These are phyloP conservation scores for Nomada lathburiana DNA, from an alignment of 2,888 invertebrate genomes.

Conservation along the genomic window DNA sequence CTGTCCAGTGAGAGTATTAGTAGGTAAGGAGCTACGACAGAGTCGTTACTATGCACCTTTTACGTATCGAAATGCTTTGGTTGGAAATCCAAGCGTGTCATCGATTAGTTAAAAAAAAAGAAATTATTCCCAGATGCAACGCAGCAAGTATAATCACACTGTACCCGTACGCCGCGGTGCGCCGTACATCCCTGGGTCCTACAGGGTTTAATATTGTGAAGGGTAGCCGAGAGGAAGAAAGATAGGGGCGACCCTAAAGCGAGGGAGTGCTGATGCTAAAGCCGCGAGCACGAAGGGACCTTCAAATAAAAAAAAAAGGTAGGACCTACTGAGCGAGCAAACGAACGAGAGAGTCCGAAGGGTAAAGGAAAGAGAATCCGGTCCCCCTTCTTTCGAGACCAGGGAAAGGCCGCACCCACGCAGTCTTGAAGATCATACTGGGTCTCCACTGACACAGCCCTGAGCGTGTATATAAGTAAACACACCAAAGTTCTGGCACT, in stretches of 20 bases:
- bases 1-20: constrained; percentile 9
- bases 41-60: constrained; percentile 1
- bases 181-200: constrained; percentile 73
- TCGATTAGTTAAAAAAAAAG: neutral
- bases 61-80: neutral
- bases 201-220: constrained; percentile 73
- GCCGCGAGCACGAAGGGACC: constrained; percentile 75
- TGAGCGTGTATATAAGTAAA: constrained; percentile 67
- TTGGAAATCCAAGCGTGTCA: neutral
- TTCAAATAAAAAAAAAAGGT: constrained; percentile 74
- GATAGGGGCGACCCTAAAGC: constrained; percentile 75
- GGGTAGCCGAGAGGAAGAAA: constrained; percentile 72
- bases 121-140: constrained; percentile 1
- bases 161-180: neutral
- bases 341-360: constrained; percentile 22
- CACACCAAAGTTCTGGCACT: constrained; percentile 57
- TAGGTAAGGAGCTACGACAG: constrained; percentile 18
- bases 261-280: constrained; percentile 74
- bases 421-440: constrained; percentile 69
- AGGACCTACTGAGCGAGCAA: constrained; percentile 60
- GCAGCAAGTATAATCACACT: neutral
- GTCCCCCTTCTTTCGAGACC: constrained; percentile 64
- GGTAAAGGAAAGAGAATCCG: constrained; percentile 35
- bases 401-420: constrained; percentile 77
- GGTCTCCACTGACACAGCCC: constrained; percentile 70